Evolutionary conservation across 2,113 vertebrate genomes (phyloP), one percentile per base, ranked within the genome.

Genomic region (Jaculus jaculus): DNA sequence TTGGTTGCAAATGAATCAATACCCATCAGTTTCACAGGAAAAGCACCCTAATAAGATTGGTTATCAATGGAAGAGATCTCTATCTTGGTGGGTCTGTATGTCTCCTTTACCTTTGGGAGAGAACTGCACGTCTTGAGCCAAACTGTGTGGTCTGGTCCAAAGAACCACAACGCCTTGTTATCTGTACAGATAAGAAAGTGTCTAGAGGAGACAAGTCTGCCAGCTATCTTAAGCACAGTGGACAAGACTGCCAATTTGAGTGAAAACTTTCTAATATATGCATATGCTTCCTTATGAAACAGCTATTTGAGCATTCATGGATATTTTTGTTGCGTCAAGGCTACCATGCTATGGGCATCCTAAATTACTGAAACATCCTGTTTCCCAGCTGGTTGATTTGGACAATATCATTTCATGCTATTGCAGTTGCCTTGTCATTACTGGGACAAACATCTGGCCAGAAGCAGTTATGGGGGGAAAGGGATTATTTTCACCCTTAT

Each of bases 1-100:
- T 92, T 95, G 78, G 47, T 37, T 95, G 39, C 90, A 89, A 91
- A 81, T 91, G 39, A 87, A 96, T 95, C 87, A 81, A 73, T 94
- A 63, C 7, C 72, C 39, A 75, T 93, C 82, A 79, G 37, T 87
- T 95, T 94, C 88, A 85, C 66, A 92, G 90, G 78, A 89, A 92
- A 85, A 79, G 51, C 90, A 90, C 63, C 73, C 39, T 91, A 93
- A 94, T 92, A 77, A 89, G 47, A 91, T 84, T 68, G 82, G 77
- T 68, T 87, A 96, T 91, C 94, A 93, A 79, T 94, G 66, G 69
- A 75, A 61, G 74, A 84, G 71, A 65, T 63, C 85, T 85, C 78
- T 92, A 95, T 92, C 92, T 84, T 90, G 34, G 23, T 86, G 60
- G 51, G 92, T 94, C 79, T 85, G 75, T 85, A 1, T 42, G 23